Conservation (phyloP, 2,888 invertebrate genomes). For the Anthrax anthrax region DNA sequence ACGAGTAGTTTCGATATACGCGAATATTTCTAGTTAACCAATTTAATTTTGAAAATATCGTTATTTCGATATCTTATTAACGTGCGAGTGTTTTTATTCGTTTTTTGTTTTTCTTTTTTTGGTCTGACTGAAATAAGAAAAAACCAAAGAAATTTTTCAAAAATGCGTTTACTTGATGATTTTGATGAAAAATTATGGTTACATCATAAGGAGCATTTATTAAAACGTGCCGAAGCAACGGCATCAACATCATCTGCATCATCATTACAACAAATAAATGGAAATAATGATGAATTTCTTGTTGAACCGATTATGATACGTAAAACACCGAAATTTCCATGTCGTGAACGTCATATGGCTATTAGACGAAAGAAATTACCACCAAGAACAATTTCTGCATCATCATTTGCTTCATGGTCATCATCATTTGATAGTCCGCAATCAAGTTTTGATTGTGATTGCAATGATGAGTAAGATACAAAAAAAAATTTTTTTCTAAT, state of each 20-base stretch:
- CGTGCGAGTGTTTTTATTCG: not conserved
- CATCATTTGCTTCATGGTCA: not conserved
- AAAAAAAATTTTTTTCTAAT: too few species aligned
- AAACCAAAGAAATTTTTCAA: not conserved
- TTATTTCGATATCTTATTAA: too few species aligned
- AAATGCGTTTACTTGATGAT: slow-evolving; percentile 13
- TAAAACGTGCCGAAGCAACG: slow-evolving; percentile 1
- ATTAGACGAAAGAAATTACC: slow-evolving; percentile 45
- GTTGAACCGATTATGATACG: slow-evolving; percentile 34
- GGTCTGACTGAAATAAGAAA: not conserved
- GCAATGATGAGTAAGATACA: slow-evolving; percentile 7
- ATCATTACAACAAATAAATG: not conserved
- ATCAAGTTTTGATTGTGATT: slow-evolving; percentile 11
- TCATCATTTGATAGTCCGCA: slow-evolving; percentile 11
- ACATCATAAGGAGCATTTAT: slow-evolving; percentile 8
- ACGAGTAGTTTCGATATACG: too few species aligned
- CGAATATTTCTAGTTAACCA: too few species aligned
- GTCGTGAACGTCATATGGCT: slow-evolving; percentile 52
- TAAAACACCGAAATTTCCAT: slow-evolving; percentile 50
- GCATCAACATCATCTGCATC: too few species aligned
- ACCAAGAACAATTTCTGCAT: slow-evolving; percentile 10
- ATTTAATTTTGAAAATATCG: too few species aligned
- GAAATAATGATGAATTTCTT: slow-evolving; percentile 14
- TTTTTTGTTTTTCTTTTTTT: not conserved
- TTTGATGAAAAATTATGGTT: slow-evolving; percentile 11